Percentiles rank a stretch among this genome's conserved stretches.
Evolutionary conservation across 2,797 vertebrate genomes (phyloP).

Genomic region (Hyperoplus lanceolatus): DNA sequence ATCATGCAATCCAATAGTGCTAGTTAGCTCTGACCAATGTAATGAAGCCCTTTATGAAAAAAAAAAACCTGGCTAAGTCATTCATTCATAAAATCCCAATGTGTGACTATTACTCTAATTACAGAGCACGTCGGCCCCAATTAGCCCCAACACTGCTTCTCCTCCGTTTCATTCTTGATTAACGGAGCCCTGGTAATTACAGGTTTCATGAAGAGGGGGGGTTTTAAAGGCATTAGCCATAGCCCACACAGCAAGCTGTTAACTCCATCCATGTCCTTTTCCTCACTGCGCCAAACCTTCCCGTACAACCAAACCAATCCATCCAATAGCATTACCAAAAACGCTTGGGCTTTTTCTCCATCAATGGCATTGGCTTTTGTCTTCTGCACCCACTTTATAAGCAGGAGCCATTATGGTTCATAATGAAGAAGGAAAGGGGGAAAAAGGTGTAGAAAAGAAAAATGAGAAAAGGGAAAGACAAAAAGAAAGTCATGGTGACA

Average conservation of each 20-base stretch:
- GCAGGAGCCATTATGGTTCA: constrained; percentile 62
- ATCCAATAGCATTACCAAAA: constrained; percentile 23
- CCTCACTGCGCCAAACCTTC: constrained; percentile 25
- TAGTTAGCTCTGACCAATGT: constrained; percentile 82
- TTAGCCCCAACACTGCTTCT: constrained; percentile 85
- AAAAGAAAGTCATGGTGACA: constrained; percentile 68
- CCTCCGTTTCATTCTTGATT: constrained; percentile 88
- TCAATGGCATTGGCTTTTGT: constrained; percentile 62
- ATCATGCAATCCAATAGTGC: constrained; percentile 78
- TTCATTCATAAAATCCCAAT: constrained; percentile 93
- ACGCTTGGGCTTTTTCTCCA: constrained; percentile 48
- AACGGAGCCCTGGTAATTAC: constrained; percentile 88
- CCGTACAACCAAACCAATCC: constrained; percentile 15
- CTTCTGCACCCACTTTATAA: constrained; percentile 48
- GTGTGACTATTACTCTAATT: constrained; percentile 92
- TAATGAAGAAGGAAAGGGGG: constrained; percentile 59
- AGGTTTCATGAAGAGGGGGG: constrained; percentile 75
- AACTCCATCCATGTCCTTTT: constrained; percentile 70
- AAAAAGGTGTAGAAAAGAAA: constrained; percentile 40
- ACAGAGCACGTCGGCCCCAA: constrained; percentile 88
- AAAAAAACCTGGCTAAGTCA: constrained; percentile 89
- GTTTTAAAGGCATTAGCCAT: constrained; percentile 73
- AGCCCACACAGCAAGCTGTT: constrained; percentile 83
- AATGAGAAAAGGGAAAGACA: constrained; percentile 47
- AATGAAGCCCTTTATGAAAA: constrained; percentile 81